phyloP scores from a whole-genome alignment of 2,113 vertebrate species.

The Syrmaticus mikado region DNA sequence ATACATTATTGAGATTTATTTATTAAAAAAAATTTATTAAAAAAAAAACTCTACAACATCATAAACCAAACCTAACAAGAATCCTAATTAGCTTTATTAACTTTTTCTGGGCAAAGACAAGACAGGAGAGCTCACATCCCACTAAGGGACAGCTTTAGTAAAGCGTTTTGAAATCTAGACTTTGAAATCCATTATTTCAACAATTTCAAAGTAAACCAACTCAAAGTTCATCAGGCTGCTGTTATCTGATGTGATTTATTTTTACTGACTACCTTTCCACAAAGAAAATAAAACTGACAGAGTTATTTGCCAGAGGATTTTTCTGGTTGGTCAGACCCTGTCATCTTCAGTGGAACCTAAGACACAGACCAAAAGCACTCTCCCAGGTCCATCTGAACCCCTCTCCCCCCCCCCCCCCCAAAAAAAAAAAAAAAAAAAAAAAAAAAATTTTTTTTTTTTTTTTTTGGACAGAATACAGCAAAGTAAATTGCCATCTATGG shows the following conservation, averaged over 20 bases:
- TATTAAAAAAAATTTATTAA: rapidly evolving
- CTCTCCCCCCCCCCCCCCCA: too few relatives aligned
- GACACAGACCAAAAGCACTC: neutral
- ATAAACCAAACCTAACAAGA: neutral
- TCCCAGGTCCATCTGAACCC: neutral
- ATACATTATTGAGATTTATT: neutral
- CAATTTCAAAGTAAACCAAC: neutral
- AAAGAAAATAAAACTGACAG: neutral
- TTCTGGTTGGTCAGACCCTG: neutral
- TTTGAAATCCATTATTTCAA: neutral
- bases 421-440: neutral
- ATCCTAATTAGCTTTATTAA: neutral
- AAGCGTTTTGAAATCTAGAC: neutral
- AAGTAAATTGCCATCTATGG: neutral
- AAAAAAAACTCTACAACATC: neutral
- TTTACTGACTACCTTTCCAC: neutral
- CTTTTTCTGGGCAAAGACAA: neutral
- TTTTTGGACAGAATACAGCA: neutral
- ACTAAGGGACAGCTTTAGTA: neutral
- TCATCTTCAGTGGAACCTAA: neutral
- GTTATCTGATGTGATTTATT: neutral
- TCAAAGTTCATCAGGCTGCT: neutral
- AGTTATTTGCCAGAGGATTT: neutral
- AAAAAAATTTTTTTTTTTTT: too few relatives aligned
- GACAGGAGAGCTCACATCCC: neutral